Percentiles rank a stretch among this genome's conserved stretches.
Evolutionary conservation across 2,888 invertebrate species (phyloP).

Genomic region (Rhodophaea formosa): DNA sequence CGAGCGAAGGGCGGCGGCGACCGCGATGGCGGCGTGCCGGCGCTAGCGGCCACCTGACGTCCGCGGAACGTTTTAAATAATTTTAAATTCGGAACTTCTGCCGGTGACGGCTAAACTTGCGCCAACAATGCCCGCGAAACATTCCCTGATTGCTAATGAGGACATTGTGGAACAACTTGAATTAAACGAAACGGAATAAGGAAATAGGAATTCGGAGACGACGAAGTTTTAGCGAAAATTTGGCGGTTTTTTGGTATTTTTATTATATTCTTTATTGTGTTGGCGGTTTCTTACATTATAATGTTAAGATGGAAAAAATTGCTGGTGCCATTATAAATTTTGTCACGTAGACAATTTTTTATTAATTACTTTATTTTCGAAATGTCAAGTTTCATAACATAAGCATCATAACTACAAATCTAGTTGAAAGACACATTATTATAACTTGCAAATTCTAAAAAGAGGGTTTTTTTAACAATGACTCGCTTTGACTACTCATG

Average conservation of each 20-base stretch:
- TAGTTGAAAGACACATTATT: too few relatives aligned
- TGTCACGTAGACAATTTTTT: too few relatives aligned
- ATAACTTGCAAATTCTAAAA: too few relatives aligned
- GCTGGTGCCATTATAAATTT: not conserved
- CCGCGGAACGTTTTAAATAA: conserved; percentile 61
- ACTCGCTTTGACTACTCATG: too few relatives aligned
- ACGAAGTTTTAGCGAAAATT: conserved; percentile 25
- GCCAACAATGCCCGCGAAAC: conserved; percentile 68
- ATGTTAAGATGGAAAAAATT: not conserved
- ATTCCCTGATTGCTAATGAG: conserved; percentile 76
- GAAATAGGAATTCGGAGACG: conserved; percentile 30
- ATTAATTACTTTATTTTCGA: too few relatives aligned
- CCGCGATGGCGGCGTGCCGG: conserved; percentile 20
- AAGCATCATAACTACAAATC: too few relatives aligned
- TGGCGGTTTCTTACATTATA: not conserved
- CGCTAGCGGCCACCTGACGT: conserved; percentile 56
- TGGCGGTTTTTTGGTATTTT: conserved; percentile 20
- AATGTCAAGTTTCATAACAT: too few relatives aligned
- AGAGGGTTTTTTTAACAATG: too few relatives aligned
- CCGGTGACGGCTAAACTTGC: conserved; percentile 64
- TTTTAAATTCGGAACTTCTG: conserved; percentile 67
- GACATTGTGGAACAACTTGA: conserved; percentile 67
- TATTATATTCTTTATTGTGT: conserved; percentile 17
- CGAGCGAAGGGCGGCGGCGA: conserved; percentile 25
- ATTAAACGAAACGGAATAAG: conserved; percentile 62